phyloP scores from a whole-genome alignment of 2,888 invertebrate genomes.

The Andrena chrysosceles region DNA sequence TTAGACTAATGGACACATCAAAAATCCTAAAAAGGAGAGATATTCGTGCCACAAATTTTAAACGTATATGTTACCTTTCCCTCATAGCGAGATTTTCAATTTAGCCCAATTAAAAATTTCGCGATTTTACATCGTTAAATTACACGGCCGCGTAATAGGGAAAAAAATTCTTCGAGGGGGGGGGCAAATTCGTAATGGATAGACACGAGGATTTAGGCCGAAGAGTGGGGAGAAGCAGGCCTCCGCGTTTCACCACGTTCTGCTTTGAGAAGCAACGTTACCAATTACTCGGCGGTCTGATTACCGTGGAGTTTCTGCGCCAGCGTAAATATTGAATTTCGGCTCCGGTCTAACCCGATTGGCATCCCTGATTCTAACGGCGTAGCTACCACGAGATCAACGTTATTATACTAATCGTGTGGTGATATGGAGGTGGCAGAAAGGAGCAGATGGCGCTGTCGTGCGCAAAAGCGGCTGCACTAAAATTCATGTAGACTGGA shows the following conservation, averaged over 20 bases:
- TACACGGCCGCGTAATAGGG: neutral
- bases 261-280: constrained; percentile 69
- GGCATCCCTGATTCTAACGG: constrained; percentile 66
- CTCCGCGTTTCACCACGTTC: constrained; percentile 46
- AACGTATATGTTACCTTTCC: too few species aligned
- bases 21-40: too few species aligned
- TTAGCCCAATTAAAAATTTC: too few species aligned
- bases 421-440: constrained; percentile 8
- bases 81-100: too few species aligned
- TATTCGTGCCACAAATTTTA: too few species aligned
- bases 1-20: too few species aligned
- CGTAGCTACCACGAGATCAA: constrained; percentile 54
- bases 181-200: neutral
- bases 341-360: constrained; percentile 70
- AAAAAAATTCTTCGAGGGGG: constrained; percentile 2
- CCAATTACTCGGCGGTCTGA: constrained; percentile 73
- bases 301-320: constrained; percentile 74
- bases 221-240: constrained; percentile 10
- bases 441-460: neutral
- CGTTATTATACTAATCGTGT: constrained; percentile 72
- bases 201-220: neutral
- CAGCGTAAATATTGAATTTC: constrained; percentile 79
- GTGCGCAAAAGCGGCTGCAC: neutral
- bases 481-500: constrained; percentile 18
- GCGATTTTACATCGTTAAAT: too few species aligned